These are phyloP conservation scores for Eristalis pertinax DNA, from an alignment of 2,888 invertebrate species.

Conservation along the genomic window DNA sequence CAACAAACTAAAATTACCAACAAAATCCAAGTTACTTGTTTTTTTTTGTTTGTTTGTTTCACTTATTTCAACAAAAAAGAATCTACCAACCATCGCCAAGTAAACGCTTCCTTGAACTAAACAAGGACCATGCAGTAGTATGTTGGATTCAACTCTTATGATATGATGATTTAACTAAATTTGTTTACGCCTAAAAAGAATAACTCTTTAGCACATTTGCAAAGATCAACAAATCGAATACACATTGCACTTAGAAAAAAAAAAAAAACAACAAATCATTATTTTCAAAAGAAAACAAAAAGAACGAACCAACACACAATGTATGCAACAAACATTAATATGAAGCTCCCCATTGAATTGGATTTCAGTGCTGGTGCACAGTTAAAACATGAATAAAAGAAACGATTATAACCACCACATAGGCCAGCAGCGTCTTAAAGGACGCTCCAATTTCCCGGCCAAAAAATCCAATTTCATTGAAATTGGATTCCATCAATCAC, in stretches of 20 bases:
- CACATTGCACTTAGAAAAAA: background rate
- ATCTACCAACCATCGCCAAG: background rate
- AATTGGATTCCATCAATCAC: constrained; percentile 60
- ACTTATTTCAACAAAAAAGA: background rate
- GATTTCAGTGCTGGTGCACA: constrained; percentile 65
- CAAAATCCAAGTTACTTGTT: constrained; percentile 22
- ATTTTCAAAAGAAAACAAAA: background rate
- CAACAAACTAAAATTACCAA: constrained; percentile 16
- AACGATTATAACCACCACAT: constrained; percentile 43
- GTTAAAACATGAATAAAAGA: constrained; percentile 66
- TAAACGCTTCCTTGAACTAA: constrained; percentile 15
- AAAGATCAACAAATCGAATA: background rate
- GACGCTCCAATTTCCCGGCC: constrained; percentile 64
- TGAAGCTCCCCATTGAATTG: constrained; percentile 55
- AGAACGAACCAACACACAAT: constrained; percentile 31
- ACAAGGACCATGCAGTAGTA: constrained; percentile 14
- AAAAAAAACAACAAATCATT: background rate
- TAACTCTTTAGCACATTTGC: background rate
- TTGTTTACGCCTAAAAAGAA: background rate
- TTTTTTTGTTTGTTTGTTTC: background rate
- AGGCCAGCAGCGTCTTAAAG: constrained; percentile 69
- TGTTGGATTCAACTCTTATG: background rate
- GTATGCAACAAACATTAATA: constrained; percentile 43
- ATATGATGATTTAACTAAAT: background rate
- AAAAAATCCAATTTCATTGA: constrained; percentile 68